Base-by-base conservation (phyloP, 2,113 vertebrate species). In the Stomatorhinus ivindoensis region DNA sequence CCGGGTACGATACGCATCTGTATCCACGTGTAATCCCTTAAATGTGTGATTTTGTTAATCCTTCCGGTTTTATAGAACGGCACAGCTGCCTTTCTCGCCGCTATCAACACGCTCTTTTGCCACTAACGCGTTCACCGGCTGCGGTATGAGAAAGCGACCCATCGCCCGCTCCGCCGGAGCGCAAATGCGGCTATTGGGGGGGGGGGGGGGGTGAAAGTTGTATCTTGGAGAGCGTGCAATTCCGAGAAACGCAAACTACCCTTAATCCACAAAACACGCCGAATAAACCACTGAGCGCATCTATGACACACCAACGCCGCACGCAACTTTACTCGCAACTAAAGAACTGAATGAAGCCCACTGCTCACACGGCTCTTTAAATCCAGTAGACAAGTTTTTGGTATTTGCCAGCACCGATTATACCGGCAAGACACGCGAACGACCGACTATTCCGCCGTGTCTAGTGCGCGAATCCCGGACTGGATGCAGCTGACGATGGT, bases 381-480 rank as follows among this genome's bases (percentile, higher is more conserved):
- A 46, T 58, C 50, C 21, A 24, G 48, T 8, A 19, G 4, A 4
- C 6, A 35, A 46, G 39, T 61, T 85, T 27, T 31, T 42, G 42
- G 21, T 35, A 58, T 89, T 9, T 31, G 27, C 39, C 50, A 47
- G 31, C 42, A 11, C 44, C 31, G 19, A 46, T 82, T 24, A 46
- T 27, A 80, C 47, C 69, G 44, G 88, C 21, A 47, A 19, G 69
- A 46, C 51, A 13, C 61, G 4, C 31, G 8, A 3, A 19, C 31
- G 35, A 65, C 3, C 7, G 55, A 27, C 35, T 89, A 39, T 17
- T 42, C 42, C 50, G 88, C 50, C n/a, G 76, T 58, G 9, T 44
- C 51, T 80, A 42, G 10, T 61, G 48, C 19, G 88, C 80, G 51
- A 39, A 89, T 51, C 80, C 31, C 39, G 91, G 90, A 89, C 88